Evolutionary conservation across 2,797 vertebrate genomes (phyloP).

Genomic region (Onychomys torridus): DNA sequence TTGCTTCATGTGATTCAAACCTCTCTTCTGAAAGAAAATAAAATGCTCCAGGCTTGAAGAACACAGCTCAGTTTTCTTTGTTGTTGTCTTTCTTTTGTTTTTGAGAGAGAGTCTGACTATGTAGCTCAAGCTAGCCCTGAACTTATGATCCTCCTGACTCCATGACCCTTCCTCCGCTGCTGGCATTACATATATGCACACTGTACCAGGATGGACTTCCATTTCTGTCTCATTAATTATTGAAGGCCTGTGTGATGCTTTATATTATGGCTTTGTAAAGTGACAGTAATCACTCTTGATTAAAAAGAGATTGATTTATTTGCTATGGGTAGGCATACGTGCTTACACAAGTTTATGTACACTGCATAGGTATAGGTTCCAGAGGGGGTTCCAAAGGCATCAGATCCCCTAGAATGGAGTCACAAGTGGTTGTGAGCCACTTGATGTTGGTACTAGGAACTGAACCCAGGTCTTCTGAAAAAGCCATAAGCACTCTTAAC

Average conservation of each 20-base stretch:
- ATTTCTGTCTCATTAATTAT: constrained; percentile 10
- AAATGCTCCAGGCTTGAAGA: neutral
- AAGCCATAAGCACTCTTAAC: neutral
- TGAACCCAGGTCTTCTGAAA: neutral
- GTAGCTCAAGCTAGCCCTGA: neutral
- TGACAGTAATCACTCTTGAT: neutral
- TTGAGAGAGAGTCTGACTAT: neutral
- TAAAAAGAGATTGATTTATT: neutral
- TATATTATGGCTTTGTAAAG: constrained; percentile 46
- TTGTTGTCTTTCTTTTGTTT: neutral
- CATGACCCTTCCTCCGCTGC: neutral
- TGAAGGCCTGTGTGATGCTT: neutral
- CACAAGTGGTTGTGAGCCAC: neutral
- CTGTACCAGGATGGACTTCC: neutral
- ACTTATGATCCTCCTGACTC: neutral
- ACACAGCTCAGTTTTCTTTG: neutral
- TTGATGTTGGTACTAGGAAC: neutral
- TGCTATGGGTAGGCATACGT: neutral
- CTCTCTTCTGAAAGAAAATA: constrained; percentile 30
- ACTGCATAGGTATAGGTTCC: neutral
- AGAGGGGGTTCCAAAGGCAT: neutral
- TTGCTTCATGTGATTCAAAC: constrained; percentile 46
- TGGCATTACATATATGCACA: neutral
- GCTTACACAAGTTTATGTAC: neutral
- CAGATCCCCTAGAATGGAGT: neutral